Base-by-base conservation (phyloP, 2,888 invertebrate species). In the Drosophila yooni region DNA sequence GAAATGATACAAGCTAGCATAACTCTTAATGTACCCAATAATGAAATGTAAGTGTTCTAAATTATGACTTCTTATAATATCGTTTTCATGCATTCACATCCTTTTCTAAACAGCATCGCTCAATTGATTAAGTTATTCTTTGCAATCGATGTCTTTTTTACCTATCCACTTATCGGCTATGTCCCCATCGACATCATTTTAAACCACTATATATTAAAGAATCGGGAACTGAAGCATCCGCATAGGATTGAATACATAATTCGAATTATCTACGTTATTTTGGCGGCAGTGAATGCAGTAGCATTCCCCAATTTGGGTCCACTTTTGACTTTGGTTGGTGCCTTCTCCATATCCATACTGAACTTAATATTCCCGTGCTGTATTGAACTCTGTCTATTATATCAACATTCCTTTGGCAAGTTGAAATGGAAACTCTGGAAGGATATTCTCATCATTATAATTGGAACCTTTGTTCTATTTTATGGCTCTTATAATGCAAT, bases 141-240 rank as follows among this genome's bases (percentile, higher is more conserved):
- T 64, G 96, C 96, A 0, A 92, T 96, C 0, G 96, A 96, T 25
- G 96, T 99, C 61, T 98, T 98, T 94, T 95, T 98, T 77, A 97
- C 98, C 0, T 99, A 98, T 94, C 96, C 97, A 43, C 94, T 99
- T 2, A 98, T 98, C 92, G 98, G 99, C 93, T 99, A 98, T 93
- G 99, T 99, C 5, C 98, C 98, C 0, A 96, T 99, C 95, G 97
- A 97, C 88, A 98, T 99, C 74, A 96, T 98, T 76, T 98, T 98
- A 97, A 77, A 84, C 40, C 92, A 88, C 10, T 68, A 52, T 21
- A 15, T 81, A 8, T 18, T 64, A 11, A 70, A 64, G 7, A 48
- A 8, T 2, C 50, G 38, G 0, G 2, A 64, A 1, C 34, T 15
- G 0, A 13, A 59, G 5, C 11, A 65, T 46, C 58, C 82, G 0